Base-by-base conservation (phyloP, 2,113 vertebrate genomes). In the Malurus alboscapulatus region DNA sequence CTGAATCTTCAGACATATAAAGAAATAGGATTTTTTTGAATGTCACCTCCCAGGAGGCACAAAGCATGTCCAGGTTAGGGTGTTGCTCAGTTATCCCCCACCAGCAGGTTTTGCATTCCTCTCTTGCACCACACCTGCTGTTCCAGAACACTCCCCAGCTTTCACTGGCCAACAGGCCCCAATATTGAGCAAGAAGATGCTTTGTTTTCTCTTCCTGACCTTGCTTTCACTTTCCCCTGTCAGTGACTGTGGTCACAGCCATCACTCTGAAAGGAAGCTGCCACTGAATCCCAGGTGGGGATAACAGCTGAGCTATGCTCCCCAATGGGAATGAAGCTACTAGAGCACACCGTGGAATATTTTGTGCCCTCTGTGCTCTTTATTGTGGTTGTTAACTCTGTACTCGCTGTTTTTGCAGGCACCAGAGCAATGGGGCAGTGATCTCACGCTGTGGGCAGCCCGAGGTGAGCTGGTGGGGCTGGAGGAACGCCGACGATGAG, bases 391-490 rank as follows among this genome's bases (percentile, higher is more conserved):
- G 54, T 8, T 59, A 13, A 21, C 7, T 25, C 8, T 45, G 32
- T 27, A 0, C 36, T 45, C 17, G 51, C 21, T 50, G 20, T 30
- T 30, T 18, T 18, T 19, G 4, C 92, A 99, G 99, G 97, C 99
- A 99, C 97, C 98, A 98, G 96, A 98, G 96, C 94, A 99, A 99
- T 3, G 99, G 99, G 22, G 99, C 99, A 8, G 99, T 99, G 62
- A 99, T 99, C 58, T 98, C 99, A 42, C 99, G 99, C 84, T 99
- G 99, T 8, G 99, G 99, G 24, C 99, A 99, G 95, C 99, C 99
- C 0, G 99, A 99, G 97, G 99, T 99, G 95, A 99, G 99, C 96
- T 99, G 99, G 99, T 99, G 99, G 99, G 99, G 99, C 88, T 99
- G 99, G 99, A 98, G 99, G 72, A 99, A 99, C 10, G 98, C 99